Conservation (phyloP, 2,888 invertebrate species). For the Vesta saturnalis region DNA sequence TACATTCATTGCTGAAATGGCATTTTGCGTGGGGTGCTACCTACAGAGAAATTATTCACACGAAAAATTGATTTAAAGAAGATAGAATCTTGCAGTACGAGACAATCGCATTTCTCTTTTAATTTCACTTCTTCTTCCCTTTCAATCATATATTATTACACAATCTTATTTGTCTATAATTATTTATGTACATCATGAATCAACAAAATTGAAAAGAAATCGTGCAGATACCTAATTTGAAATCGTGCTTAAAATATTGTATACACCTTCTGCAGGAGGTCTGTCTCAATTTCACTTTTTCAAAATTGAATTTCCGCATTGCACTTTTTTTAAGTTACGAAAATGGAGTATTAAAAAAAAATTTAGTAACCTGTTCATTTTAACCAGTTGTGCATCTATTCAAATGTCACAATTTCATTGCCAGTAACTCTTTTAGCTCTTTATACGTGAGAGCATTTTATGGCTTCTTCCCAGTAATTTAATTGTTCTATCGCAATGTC, state of each 20-base stretch:
- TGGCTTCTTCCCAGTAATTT: constrained; percentile 19
- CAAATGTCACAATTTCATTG: constrained; percentile 32
- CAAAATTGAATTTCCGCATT: constrained; percentile 23
- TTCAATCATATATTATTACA: constrained; percentile 27
- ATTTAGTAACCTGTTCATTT: constrained; percentile 26
- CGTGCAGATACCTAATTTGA: constrained; percentile 22
- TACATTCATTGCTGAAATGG: too few relatives aligned
- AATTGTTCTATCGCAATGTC: constrained; percentile 31
- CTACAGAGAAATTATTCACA: too few relatives aligned
- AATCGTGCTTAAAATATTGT: constrained; percentile 17
- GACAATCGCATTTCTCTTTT: constrained; percentile 26
- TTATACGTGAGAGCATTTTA: constrained; percentile 29
- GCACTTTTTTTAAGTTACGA: neutral
- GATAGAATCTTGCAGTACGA: too few relatives aligned
- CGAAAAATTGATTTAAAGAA: too few relatives aligned
- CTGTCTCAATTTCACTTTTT: constrained; percentile 25
- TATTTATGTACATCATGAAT: constrained; percentile 28
- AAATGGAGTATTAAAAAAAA: constrained; percentile 1
- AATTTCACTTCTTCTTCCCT: constrained; percentile 24
- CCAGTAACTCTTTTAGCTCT: constrained; percentile 26
- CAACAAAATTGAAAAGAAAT: constrained; percentile 31
- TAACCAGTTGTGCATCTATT: constrained; percentile 27
- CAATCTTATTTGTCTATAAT: constrained; percentile 34
- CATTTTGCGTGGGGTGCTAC: too few relatives aligned
- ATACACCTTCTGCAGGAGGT: constrained; percentile 4